A percentile compares a stretch with the other conserved stretches of the same genome.
phyloP scores from a whole-genome alignment of 2,797 vertebrate genomes.

The Esox masquinongy region DNA sequence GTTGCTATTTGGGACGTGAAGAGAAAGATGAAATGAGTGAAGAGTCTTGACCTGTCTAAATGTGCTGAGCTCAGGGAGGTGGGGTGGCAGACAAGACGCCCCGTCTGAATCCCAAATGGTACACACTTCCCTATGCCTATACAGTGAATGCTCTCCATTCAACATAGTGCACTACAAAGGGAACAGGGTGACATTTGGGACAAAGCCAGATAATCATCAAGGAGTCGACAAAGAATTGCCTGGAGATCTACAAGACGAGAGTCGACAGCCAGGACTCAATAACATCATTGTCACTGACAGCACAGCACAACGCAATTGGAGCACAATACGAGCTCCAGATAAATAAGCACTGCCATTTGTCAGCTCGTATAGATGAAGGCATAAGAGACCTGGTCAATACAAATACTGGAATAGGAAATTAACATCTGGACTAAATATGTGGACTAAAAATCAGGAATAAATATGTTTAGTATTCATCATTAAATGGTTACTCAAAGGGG shows the following conservation, averaged over 20 bases:
- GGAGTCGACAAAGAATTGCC: neutral
- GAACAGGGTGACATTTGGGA: neutral
- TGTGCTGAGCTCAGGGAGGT: neutral
- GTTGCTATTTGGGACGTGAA: neutral
- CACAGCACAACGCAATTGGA: neutral
- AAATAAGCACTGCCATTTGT: neutral
- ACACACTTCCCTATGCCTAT: neutral
- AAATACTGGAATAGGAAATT: neutral
- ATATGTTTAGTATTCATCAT: neutral
- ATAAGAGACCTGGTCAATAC: neutral
- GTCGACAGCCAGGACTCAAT: neutral
- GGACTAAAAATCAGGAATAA: neutral
- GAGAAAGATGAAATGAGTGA: neutral
- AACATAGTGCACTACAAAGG: neutral
- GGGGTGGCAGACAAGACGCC: neutral
- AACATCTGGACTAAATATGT: neutral
- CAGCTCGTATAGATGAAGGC: neutral
- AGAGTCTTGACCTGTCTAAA: neutral
- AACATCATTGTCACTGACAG: slow-evolving; percentile 13
- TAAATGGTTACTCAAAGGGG: neutral
- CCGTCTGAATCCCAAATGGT: neutral
- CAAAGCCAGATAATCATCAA: neutral
- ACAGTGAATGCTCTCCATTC: neutral
- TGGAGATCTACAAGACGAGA: neutral
- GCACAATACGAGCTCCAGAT: neutral